Evolutionary conservation across 1,140 invertebrate species (phyloP), one percentile per base, ranked within the genome.

Genomic region (Drosophila parabipectinata): DNA sequence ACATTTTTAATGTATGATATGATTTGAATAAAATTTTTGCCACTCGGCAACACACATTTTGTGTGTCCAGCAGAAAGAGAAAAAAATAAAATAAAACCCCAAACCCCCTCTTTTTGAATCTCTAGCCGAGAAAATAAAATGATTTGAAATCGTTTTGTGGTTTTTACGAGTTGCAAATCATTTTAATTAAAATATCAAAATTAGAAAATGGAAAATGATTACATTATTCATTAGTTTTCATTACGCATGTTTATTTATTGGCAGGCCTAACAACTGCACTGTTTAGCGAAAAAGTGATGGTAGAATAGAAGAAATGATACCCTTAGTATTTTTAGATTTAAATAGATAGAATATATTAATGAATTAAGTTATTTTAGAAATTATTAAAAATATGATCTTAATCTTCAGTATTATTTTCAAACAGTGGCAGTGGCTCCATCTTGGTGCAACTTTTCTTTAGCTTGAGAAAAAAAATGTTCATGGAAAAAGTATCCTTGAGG

Each of bases 101-200:
- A 6, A 4, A 4, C 21, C 12, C 9, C n/a, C 21, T 9, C 9
- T 32, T 32, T 4, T 5, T 9, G 6, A 14, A 34, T 14, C 21
- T 64, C 21, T 24, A 51, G 26, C 48, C 41, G 15, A 15, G 26
- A 14, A 44, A 44, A 44, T 18, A 51, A 79, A 80, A 90, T 90
- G 85, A 90, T 91, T 91, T 91, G 84, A 91, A 91, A 91, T 84
- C 90, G 90, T 91, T 91, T 91, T 91, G 90, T 72, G 90, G 90
- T 90, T 90, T 87, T 88, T 79, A 88, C 83, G 84, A 90, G 83
- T 85, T 91, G 90, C 90, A 91, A 91, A 91, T 91, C 90, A 91
- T 91, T 91, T 91, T 91, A 91, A 91, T 91, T 91, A 91, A 91
- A 91, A 91, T 91, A 90, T 91, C 81, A 90, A 91, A 91, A 90